Evolutionary conservation across 1,140 invertebrate genomes (phyloP), one percentile per base, ranked within the genome.

Genomic region (Saccostrea cuccullata): DNA sequence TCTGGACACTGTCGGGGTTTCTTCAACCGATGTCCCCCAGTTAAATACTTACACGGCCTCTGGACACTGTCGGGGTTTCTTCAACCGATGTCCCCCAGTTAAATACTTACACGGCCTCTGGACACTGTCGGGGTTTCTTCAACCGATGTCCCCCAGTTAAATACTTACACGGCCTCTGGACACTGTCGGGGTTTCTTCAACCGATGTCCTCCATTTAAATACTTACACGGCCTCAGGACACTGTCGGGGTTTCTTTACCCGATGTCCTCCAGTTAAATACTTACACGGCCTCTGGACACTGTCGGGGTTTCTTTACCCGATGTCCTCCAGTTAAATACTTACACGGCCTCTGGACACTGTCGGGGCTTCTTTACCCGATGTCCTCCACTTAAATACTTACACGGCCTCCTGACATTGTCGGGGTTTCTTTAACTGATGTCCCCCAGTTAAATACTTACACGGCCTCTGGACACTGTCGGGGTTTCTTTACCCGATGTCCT

Each of bases 231-330:
- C n/a, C n/a, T n/a, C n/a, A n/a, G n/a, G n/a, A n/a, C n/a, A n/a
- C n/a, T n/a, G n/a, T n/a, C n/a, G n/a, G 90, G 0, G 93, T 93
- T 85, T 94, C 94, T 70, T 93, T 36, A 2, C 0, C 30, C 30
- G 30, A 36, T 36, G 30, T 1, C 30, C 30, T 36, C 30, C 30
- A 1, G 30, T 36, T 36, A 36, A 36, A 36, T 36, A 1, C 93
- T 91, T 92, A 94, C 93, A 94, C 87, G 83, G 90, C 87, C 88
- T 94, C 93, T 55, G 93, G 93, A 90, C 93, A 93, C 58, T 94
- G 92, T 87, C 90, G 90, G 0, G 93, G 93, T 85, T 94, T 94
- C 82, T 92, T 92, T 36, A 36, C 0, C 2, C 30, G 30, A 36
- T 36, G 30, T 36, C 30, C 30, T 36, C 30, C 30, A 1, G 30